Conservation (phyloP, 2,797 vertebrate species). For the Schizopygopsis pylzovi region DNA sequence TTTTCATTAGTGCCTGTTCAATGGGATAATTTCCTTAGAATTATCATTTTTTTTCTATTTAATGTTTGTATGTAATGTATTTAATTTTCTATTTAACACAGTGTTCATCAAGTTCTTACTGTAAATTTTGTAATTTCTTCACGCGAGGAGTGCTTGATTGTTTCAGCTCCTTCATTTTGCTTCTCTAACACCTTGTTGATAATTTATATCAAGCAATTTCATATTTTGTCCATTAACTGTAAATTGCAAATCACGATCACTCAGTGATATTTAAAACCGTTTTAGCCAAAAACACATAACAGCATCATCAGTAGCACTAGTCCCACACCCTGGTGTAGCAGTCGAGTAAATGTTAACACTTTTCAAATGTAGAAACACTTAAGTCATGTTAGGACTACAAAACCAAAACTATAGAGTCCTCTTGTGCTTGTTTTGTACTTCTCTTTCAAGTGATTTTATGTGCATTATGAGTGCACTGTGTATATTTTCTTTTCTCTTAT, state of each 20-base stretch:
- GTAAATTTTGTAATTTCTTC: conserved; percentile 19
- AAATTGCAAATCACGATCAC: conserved; percentile 7
- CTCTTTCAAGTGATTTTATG: conserved; percentile 10
- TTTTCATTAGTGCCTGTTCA: conserved; percentile 24
- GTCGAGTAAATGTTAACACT: conserved; percentile 1
- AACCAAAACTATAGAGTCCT: conserved; percentile 14
- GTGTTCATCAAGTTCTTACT: conserved; percentile 14
- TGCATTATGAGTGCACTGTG: conserved; percentile 6
- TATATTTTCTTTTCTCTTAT: background rate
- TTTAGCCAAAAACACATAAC: conserved; percentile 25
- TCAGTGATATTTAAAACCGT: conserved; percentile 13
- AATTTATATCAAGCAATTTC: background rate
- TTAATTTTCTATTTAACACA: conserved; percentile 20
- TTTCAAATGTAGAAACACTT: conserved; percentile 34
- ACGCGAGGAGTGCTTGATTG: conserved; percentile 4
- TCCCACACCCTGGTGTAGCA: conserved; percentile 13
- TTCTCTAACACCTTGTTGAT: conserved; percentile 12
- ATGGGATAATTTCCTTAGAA: background rate
- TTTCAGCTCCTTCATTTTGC: background rate
- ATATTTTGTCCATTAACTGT: conserved; percentile 11
- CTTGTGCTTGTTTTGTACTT: conserved; percentile 18
- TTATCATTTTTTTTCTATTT: conserved; percentile 10
- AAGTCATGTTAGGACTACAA: conserved; percentile 16
- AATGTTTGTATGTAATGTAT: background rate
- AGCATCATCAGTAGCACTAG: conserved; percentile 25